Percentiles rank a stretch among this genome's conserved stretches.
phyloP scores from a whole-genome alignment of 2,888 invertebrate genomes.

The Leucania comma region DNA sequence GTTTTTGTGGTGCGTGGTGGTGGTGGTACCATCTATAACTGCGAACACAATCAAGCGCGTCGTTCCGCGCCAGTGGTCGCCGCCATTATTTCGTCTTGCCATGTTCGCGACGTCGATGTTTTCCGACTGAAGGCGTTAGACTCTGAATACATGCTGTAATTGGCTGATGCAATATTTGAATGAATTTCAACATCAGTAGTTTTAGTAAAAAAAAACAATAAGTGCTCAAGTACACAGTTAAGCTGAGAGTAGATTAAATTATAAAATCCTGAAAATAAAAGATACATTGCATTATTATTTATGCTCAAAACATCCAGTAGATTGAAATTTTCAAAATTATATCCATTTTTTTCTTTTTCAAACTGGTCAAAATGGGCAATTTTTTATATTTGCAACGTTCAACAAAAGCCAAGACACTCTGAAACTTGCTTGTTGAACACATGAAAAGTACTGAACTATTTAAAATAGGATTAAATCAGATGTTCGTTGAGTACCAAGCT shows the following conservation, averaged over 20 bases:
- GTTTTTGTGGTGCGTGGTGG: constrained; percentile 71
- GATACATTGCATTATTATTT: no score
- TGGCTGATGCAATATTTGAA: constrained; percentile 55
- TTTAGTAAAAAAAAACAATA: constrained; percentile 3
- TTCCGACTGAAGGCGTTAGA: constrained; percentile 51
- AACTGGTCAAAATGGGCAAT: background rate
- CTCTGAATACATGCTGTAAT: constrained; percentile 40
- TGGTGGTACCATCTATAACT: constrained; percentile 73
- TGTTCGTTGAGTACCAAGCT: constrained; percentile 27
- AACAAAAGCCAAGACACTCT: background rate
- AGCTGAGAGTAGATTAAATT: background rate
- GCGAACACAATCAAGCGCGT: constrained; percentile 83
- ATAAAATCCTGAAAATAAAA: background rate
- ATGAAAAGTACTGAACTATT: background rate
- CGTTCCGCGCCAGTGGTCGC: constrained; percentile 83
- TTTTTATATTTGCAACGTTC: background rate
- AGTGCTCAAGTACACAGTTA: constrained; percentile 11
- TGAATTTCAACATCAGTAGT: constrained; percentile 32
- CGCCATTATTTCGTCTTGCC: constrained; percentile 79
- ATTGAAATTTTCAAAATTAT: background rate
- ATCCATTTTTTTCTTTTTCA: background rate
- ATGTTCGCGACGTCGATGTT: constrained; percentile 50
- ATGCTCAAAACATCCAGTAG: background rate
- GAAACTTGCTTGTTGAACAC: background rate
- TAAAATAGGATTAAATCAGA: background rate